These are phyloP conservation scores for Camponotus pennsylvanicus DNA, from an alignment of 1,140 invertebrate genomes.

Conservation along the genomic window DNA sequence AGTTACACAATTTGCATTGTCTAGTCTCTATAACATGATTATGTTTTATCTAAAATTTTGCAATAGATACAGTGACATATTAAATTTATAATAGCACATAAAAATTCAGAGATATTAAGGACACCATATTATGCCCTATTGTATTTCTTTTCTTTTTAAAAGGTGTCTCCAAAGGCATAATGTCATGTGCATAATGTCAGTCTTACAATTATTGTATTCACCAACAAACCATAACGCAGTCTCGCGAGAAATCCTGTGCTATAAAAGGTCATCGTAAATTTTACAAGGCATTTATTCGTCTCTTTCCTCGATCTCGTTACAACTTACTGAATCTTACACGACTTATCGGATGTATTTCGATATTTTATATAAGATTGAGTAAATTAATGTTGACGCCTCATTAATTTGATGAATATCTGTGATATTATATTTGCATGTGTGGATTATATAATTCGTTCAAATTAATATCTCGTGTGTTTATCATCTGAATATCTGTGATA, in stretches of 20 bases:
- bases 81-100: neutral
- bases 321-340: conserved; percentile 9
- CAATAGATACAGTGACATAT: too few relatives aligned
- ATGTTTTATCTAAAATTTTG: neutral
- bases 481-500: conserved; percentile 15
- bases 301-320: conserved; percentile 13
- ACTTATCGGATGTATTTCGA: conserved; percentile 1
- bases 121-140: neutral
- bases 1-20: neutral
- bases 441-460: conserved; percentile 26
- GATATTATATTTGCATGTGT: conserved; percentile 45
- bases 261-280: conserved; percentile 36
- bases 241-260: conserved; percentile 17
- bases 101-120: neutral
- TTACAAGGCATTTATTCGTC: neutral
- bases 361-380: conserved; percentile 47
- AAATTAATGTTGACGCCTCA: conserved; percentile 68
- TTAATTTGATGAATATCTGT: conserved; percentile 56
- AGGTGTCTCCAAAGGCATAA: conserved; percentile 43
- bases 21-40: neutral
- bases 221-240: conserved; percentile 47
- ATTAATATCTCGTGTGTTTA: neutral
- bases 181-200: conserved; percentile 70
- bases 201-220: conserved; percentile 50
- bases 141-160: conserved; percentile 31